Conservation (phyloP, 1,140 invertebrate species). For the Hycleus cichorii region DNA sequence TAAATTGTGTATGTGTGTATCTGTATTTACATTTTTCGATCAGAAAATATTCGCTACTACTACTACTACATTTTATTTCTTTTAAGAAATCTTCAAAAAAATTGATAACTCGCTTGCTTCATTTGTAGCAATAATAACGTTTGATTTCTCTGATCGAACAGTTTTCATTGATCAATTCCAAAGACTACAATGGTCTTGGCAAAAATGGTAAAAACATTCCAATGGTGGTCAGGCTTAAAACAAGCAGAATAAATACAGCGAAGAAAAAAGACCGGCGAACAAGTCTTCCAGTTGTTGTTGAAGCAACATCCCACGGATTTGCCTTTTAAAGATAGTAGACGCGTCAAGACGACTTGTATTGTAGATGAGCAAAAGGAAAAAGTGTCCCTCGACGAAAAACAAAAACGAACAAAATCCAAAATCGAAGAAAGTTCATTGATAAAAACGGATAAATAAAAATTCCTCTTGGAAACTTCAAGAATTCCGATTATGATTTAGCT, state of each 20-base stretch:
- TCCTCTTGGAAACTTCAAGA: too few species aligned
- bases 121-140: conserved; percentile 1
- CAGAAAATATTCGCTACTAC: too few species aligned
- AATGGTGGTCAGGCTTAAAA: background rate
- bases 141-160: too few species aligned
- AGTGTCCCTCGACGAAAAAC: too few species aligned
- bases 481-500: too few species aligned
- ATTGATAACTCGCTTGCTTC: background rate
- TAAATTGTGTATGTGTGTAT: conserved; percentile 15
- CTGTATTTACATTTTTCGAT: too few species aligned
- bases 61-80: too few species aligned
- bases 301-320: conserved; percentile 14
- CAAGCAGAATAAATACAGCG: conserved; percentile 1
- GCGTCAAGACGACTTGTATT: conserved; percentile 3
- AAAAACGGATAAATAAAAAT: too few species aligned
- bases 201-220: conserved; percentile 13
- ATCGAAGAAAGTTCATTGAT: too few species aligned
- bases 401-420: too few species aligned
- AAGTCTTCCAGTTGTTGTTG: conserved; percentile 7
- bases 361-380: too few species aligned
- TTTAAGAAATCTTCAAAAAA: too few species aligned
- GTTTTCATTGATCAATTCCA: conserved; percentile 9
- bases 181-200: background rate
- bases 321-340: conserved; percentile 12
- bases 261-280: background rate